Conservation (phyloP, 2,888 invertebrate species). For the Cantharis rufa region DNA sequence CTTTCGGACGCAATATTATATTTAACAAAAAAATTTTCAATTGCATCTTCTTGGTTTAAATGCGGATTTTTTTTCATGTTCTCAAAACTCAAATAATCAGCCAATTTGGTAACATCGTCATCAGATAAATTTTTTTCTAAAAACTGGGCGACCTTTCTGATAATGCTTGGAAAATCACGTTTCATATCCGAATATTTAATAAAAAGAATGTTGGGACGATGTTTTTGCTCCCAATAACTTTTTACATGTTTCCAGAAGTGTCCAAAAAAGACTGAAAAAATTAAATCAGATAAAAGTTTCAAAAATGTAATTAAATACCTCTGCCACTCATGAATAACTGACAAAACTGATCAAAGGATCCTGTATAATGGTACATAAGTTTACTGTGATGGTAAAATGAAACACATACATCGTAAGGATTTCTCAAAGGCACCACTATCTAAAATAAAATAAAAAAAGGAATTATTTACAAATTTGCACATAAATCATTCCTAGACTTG, state of each 20-base stretch:
- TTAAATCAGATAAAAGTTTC: background rate
- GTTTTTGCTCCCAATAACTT: constrained; percentile 71
- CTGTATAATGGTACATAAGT: constrained; percentile 61
- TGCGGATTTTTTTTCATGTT: constrained; percentile 57
- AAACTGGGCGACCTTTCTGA: constrained; percentile 54
- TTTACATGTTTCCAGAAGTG: constrained; percentile 46
- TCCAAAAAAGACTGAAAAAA: constrained; percentile 35
- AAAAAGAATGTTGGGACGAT: constrained; percentile 75
- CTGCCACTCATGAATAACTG: constrained; percentile 70
- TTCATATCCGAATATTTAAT: constrained; percentile 84
- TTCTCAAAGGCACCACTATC: constrained; percentile 85
- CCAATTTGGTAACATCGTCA: constrained; percentile 50
- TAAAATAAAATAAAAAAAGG: constrained; percentile 48
- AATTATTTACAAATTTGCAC: too few relatives aligned
- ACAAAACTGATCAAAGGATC: constrained; percentile 73
- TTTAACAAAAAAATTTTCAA: constrained; percentile 41
- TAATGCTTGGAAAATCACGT: constrained; percentile 59
- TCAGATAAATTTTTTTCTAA: constrained; percentile 48
- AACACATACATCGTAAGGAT: constrained; percentile 89
- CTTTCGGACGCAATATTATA: constrained; percentile 49
- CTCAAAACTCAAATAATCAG: constrained; percentile 57
- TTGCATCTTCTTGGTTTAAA: constrained; percentile 31
- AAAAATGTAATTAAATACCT: constrained; percentile 45
- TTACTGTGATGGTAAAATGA: constrained; percentile 86
- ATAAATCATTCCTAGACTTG: constrained; percentile 10